Percentiles rank a stretch among this genome's conserved stretches.
Evolutionary conservation across 2,888 invertebrate species (phyloP).

Genomic region (Limenitis camilla): DNA sequence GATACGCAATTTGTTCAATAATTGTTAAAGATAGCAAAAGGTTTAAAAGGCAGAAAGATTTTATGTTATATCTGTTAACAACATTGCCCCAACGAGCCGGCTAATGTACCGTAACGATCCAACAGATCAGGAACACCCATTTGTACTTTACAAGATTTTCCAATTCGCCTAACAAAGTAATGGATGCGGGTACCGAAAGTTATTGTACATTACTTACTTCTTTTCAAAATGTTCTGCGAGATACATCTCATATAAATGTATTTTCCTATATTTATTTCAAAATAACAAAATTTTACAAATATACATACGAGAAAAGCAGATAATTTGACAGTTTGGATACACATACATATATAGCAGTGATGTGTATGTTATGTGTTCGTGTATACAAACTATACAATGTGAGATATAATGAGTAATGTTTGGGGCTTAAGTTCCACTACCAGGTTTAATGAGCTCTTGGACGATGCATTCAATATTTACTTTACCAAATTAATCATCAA

Average conservation of each 20-base stretch:
- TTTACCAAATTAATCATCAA: no score
- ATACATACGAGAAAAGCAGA: no score
- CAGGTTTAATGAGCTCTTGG: no score
- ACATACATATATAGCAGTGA: no score
- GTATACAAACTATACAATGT: no score
- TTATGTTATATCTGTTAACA: slow-evolving; percentile 18
- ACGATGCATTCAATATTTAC: no score
- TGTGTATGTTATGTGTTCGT: no score
- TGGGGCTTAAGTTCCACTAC: no score
- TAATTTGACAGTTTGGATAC: no score
- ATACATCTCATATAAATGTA: neutral
- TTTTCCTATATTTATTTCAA: no score
- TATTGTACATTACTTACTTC: slow-evolving; percentile 6
- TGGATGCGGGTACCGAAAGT: slow-evolving; percentile 4
- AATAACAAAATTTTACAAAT: no score
- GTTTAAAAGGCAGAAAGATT: slow-evolving; percentile 1
- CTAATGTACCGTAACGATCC: slow-evolving; percentile 21
- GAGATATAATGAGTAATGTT: no score
- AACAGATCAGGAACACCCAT: slow-evolving; percentile 22
- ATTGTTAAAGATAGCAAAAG: neutral
- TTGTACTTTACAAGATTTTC: slow-evolving; percentile 24
- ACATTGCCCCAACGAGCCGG: slow-evolving; percentile 9
- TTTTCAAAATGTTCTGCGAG: neutral
- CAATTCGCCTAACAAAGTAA: slow-evolving; percentile 13
- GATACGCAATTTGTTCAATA: neutral